phyloP scores from a whole-genome alignment of 2,888 invertebrate genomes.

The Polyommatus iphigenia region DNA sequence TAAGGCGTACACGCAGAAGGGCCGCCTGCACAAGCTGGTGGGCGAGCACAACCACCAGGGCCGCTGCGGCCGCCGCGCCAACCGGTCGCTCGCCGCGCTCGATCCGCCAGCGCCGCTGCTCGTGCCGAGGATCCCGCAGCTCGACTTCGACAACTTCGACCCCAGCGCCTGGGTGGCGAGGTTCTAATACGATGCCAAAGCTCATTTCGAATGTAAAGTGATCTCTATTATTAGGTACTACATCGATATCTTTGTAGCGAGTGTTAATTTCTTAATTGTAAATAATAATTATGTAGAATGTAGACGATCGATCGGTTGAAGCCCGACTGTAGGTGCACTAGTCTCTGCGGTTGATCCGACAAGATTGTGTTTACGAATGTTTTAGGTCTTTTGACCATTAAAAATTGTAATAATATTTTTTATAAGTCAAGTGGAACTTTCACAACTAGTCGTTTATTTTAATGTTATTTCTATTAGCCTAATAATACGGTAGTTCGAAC shows the following conservation, averaged over 20 bases:
- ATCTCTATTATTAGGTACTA: background rate
- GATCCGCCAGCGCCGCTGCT: slow-evolving; percentile 57
- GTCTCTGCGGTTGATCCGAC: background rate
- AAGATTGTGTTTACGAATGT: background rate
- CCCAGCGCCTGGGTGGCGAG: slow-evolving; percentile 72
- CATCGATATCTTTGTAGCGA: background rate
- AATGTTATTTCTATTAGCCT: background rate
- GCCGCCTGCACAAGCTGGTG: slow-evolving; percentile 69
- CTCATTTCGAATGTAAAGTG: background rate
- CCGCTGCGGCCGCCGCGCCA: slow-evolving; percentile 59
- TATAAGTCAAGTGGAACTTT: background rate
- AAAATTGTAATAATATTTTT: background rate
- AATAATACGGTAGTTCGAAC: background rate
- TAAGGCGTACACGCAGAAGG: slow-evolving; percentile 74
- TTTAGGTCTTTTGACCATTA: background rate
- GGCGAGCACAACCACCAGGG: slow-evolving; percentile 74
- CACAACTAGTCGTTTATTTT: background rate
- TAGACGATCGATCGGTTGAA: background rate
- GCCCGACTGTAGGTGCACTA: background rate
- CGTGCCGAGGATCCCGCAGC: slow-evolving; percentile 60
- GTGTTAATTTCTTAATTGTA: background rate
- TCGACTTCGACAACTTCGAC: slow-evolving; percentile 69
- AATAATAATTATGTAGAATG: background rate
- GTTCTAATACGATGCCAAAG: slow-evolving; percentile 47
- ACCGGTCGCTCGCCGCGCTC: slow-evolving; percentile 41